These are phyloP conservation scores for Neotoxoptera formosana DNA, from an alignment of 1,140 invertebrate genomes.

Conservation along the genomic window DNA sequence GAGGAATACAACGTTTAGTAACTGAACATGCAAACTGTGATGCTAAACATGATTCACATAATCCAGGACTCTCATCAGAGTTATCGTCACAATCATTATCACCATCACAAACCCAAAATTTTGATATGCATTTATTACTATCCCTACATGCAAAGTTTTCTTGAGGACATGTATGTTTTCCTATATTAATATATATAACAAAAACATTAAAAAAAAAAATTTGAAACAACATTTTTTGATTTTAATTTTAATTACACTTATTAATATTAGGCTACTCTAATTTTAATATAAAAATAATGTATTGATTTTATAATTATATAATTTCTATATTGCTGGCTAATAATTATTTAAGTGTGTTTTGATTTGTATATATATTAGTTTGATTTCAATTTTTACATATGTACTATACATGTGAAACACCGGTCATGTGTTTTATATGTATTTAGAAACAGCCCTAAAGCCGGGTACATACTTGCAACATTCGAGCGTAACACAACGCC, in stretches of 20 bases:
- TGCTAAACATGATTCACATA: constrained; percentile 62
- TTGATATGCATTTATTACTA: constrained; percentile 66
- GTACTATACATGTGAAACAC: too few relatives aligned
- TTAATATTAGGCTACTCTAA: neutral
- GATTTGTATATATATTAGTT: too few relatives aligned
- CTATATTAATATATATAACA: constrained; percentile 47
- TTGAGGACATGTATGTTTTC: constrained; percentile 64
- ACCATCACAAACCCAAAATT: constrained; percentile 66
- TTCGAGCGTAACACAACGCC: too few relatives aligned
- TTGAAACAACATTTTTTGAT: neutral
- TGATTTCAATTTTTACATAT: too few relatives aligned
- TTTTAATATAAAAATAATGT: neutral
- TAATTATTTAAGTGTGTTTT: too few relatives aligned
- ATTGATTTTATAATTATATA: neutral
- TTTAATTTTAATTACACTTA: neutral
- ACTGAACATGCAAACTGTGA: constrained; percentile 63
- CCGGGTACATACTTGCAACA: too few relatives aligned
- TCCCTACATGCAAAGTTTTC: constrained; percentile 67
- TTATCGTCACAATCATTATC: constrained; percentile 65
- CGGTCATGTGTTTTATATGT: too few relatives aligned
- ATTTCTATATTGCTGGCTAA: too few relatives aligned
- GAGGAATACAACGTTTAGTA: constrained; percentile 75
- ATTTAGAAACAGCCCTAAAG: too few relatives aligned
- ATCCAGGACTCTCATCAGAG: constrained; percentile 63
- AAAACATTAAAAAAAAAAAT: neutral